phyloP scores from a whole-genome alignment of 2,888 invertebrate genomes.

The Cheiracanthium punctorium region DNA sequence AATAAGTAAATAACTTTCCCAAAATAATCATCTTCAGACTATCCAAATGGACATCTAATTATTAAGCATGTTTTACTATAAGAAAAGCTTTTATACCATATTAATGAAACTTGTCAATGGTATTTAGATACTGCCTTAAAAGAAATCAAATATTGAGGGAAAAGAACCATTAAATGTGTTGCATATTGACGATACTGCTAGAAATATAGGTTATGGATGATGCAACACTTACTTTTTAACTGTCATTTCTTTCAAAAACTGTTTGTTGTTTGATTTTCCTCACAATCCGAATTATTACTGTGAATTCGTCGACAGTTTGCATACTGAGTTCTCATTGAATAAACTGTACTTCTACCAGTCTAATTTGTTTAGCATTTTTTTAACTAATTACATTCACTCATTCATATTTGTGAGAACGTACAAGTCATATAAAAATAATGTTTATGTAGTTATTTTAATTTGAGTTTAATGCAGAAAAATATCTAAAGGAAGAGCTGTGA shows the following conservation, averaged over 20 bases:
- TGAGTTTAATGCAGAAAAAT: too few relatives aligned
- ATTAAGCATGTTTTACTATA: background rate
- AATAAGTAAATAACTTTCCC: too few relatives aligned
- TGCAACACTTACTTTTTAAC: constrained; percentile 4
- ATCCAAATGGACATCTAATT: too few relatives aligned
- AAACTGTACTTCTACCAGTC: constrained; percentile 65
- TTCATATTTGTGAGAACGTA: too few relatives aligned
- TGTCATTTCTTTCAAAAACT: constrained; percentile 46
- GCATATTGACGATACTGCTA: background rate
- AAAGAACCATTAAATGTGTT: background rate
- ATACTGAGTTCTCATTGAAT: constrained; percentile 60
- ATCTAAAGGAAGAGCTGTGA: too few relatives aligned
- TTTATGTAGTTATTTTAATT: too few relatives aligned
- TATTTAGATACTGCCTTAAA: background rate
- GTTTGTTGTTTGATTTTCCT: constrained; percentile 50
- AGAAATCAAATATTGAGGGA: background rate
- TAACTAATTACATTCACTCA: background rate
- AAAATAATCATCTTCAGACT: too few relatives aligned
- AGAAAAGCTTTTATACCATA: background rate
- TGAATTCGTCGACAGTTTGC: constrained; percentile 48
- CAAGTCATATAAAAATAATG: too few relatives aligned
- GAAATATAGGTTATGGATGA: constrained; percentile 58
- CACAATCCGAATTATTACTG: constrained; percentile 63
- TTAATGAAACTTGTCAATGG: background rate
- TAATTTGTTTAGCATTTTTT: constrained; percentile 31